These are phyloP conservation scores for Steinernema khuongi DNA, from an alignment of 1,140 invertebrate genomes.

Conservation along the genomic window DNA sequence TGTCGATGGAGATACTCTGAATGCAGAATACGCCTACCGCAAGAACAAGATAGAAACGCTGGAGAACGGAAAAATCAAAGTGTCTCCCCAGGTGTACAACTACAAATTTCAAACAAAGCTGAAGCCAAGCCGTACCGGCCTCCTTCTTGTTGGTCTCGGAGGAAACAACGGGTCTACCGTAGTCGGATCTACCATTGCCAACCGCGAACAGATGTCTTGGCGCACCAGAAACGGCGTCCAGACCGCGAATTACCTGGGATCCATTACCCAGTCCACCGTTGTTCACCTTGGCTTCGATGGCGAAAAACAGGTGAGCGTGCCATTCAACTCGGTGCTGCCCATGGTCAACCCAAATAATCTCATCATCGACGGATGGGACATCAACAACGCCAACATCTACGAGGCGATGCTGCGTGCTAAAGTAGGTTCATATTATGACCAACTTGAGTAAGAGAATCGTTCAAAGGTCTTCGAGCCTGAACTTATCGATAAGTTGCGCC, in stretches of 20 bases:
- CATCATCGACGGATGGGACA: slow-evolving; percentile 87
- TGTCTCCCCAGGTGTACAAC: slow-evolving; percentile 53
- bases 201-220: slow-evolving; percentile 75
- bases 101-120: slow-evolving; percentile 65
- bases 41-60: slow-evolving; percentile 39
- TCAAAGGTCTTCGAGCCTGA: slow-evolving; percentile 60
- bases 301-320: slow-evolving; percentile 70
- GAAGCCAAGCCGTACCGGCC: slow-evolving; percentile 71
- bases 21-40: slow-evolving; percentile 39
- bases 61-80: slow-evolving; percentile 35
- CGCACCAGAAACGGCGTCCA: slow-evolving; percentile 64
- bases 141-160: slow-evolving; percentile 93
- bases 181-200: slow-evolving; percentile 83
- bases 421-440: slow-evolving; percentile 62
- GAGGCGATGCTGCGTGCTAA: slow-evolving; percentile 77
- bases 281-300: slow-evolving; percentile 72
- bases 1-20: slow-evolving; percentile 31
- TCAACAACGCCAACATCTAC: slow-evolving; percentile 75
- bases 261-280: slow-evolving; percentile 81
- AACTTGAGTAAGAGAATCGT: neutral
- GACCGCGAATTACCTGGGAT: slow-evolving; percentile 79
- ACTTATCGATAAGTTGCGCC: slow-evolving; percentile 67
- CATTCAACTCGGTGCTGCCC: slow-evolving; percentile 75
- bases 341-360: slow-evolving; percentile 84
- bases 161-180: slow-evolving; percentile 88